Evolutionary conservation across 2,797 vertebrate species (phyloP).

Genomic region (Poecilia wingei): DNA sequence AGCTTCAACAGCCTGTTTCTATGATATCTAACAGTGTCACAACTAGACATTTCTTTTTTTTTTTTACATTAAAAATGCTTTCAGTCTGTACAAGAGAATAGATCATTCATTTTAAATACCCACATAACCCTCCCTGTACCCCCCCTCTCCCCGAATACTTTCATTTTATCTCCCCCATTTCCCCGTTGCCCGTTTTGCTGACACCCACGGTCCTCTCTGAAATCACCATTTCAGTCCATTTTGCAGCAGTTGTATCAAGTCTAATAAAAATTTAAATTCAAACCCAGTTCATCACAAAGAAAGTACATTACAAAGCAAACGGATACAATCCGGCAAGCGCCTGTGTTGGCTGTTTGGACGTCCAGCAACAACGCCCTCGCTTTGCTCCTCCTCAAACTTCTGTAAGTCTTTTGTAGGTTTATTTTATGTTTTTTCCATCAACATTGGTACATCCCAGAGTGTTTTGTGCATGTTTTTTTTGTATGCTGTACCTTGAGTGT

Average conservation of each 20-base stretch:
- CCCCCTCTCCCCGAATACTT: slow-evolving; percentile 36
- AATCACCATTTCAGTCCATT: slow-evolving; percentile 77
- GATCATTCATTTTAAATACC: slow-evolving; percentile 81
- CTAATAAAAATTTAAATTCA: slow-evolving; percentile 70
- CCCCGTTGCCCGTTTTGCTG: slow-evolving; percentile 27
- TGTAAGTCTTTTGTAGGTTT: slow-evolving; percentile 26
- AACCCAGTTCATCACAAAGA: slow-evolving; percentile 74
- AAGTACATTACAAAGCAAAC: slow-evolving; percentile 79
- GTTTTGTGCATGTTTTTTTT: slow-evolving; percentile 53
- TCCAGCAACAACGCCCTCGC: slow-evolving; percentile 49
- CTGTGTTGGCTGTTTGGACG: slow-evolving; percentile 59
- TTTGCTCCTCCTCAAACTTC: slow-evolving; percentile 56
- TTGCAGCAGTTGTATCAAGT: slow-evolving; percentile 77
- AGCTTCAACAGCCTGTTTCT: slow-evolving; percentile 63
- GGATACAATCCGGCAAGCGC: slow-evolving; percentile 75
- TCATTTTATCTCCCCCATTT: slow-evolving; percentile 30
- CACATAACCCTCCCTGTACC: slow-evolving; percentile 33
- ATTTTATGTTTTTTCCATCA: slow-evolving; percentile 38
- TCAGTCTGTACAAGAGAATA: slow-evolving; percentile 82
- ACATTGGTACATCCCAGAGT: slow-evolving; percentile 78
- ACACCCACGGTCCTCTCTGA: slow-evolving; percentile 53
- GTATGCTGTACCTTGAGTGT: slow-evolving; percentile 19
- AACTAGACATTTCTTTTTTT: slow-evolving; percentile 71
- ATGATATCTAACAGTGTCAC: slow-evolving; percentile 75
- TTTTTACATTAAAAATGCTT: slow-evolving; percentile 75